Conservation (phyloP, 2,888 invertebrate genomes). For the Papilio demoleus region DNA sequence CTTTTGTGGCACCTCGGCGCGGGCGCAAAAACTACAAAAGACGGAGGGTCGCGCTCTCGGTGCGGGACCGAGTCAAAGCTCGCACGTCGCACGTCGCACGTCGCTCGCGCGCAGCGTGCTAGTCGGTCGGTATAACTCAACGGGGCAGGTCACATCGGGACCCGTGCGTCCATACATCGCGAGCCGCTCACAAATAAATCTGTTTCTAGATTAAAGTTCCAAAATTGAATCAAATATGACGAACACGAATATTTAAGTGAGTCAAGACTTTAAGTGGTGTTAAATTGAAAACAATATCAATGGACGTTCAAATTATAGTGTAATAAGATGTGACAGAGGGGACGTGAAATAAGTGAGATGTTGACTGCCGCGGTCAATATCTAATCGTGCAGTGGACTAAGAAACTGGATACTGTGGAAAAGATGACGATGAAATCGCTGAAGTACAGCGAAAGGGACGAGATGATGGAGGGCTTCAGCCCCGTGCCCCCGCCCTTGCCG, state of each 20-base stretch:
- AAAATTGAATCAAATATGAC: constrained; percentile 46
- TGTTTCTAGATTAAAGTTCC: constrained; percentile 42
- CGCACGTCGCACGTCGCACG: constrained; percentile 41
- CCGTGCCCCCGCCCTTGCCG: constrained; percentile 85
- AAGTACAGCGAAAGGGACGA: constrained; percentile 82
- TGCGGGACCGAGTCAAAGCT: constrained; percentile 40
- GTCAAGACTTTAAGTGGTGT: constrained; percentile 53
- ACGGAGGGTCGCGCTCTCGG: constrained; percentile 71
- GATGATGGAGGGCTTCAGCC: constrained; percentile 82
- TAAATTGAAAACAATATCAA: constrained; percentile 50
- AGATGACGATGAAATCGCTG: constrained; percentile 86
- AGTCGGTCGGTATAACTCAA: constrained; percentile 66
- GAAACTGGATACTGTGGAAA: constrained; percentile 51
- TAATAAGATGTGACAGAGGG: constrained; percentile 67
- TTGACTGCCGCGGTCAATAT: constrained; percentile 60
- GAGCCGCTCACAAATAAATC: constrained; percentile 36
- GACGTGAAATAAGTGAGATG: constrained; percentile 63
- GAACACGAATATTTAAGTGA: constrained; percentile 49
- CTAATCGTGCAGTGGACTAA: constrained; percentile 73
- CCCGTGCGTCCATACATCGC: constrained; percentile 38
- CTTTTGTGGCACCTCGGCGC: constrained; percentile 81
- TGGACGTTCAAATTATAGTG: constrained; percentile 58
- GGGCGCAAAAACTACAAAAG: constrained; percentile 83
- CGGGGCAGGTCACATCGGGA: constrained; percentile 47
- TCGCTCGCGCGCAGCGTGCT: constrained; percentile 46